phyloP scores from a whole-genome alignment of 2,797 vertebrate genomes.

The Pempheris klunzingeri region DNA sequence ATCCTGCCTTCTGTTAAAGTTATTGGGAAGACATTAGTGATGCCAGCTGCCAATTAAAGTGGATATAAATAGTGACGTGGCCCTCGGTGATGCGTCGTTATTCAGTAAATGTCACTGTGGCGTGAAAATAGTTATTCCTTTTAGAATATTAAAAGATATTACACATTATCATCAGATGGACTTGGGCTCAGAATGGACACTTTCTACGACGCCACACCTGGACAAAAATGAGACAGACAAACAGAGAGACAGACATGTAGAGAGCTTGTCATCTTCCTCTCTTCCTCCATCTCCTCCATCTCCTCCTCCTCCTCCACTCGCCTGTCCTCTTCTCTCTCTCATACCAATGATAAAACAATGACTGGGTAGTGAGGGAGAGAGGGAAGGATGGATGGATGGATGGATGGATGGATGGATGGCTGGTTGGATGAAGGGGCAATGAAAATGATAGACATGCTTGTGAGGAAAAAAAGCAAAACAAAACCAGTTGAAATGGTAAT shows the following conservation, averaged over 20 bases:
- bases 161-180: neutral
- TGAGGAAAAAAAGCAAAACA: conserved; percentile 37
- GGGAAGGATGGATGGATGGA: conserved; percentile 40
- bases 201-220: conserved; percentile 40
- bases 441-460: conserved; percentile 57
- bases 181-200: neutral
- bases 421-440: conserved; percentile 37
- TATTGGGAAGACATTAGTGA: neutral
- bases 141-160: neutral
- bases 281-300: conserved; percentile 71
- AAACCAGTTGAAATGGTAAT: conserved; percentile 66
- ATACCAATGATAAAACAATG: conserved; percentile 84
- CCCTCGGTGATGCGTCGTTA: neutral
- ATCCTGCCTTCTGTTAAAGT: neutral
- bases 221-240: conserved; percentile 55
- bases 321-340: conserved; percentile 79
- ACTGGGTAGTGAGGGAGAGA: conserved; percentile 65
- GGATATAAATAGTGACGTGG: neutral
- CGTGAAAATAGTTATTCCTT: neutral
- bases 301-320: conserved; percentile 60
- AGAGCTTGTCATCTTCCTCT: conserved; percentile 78
- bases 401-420: conserved; percentile 24
- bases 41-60: neutral
- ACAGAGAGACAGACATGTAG: conserved; percentile 68
- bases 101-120: neutral